phyloP scores from a whole-genome alignment of 2,888 invertebrate species.

The Byasa hedistus region DNA sequence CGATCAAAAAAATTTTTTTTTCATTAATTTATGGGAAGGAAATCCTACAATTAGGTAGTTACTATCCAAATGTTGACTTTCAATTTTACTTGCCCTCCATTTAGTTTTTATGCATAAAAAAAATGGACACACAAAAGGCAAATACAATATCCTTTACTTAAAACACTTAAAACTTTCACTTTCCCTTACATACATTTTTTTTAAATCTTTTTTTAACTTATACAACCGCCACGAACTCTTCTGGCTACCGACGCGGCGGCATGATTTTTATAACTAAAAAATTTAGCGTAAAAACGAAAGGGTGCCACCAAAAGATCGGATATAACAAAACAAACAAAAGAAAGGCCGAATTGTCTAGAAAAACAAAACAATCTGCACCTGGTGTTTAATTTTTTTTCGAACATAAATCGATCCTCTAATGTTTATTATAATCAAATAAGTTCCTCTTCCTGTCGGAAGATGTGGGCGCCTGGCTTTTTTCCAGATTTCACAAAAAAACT shows the following conservation, averaged over 20 bases:
- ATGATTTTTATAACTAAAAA: conserved; percentile 43
- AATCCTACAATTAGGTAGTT: too few relatives aligned
- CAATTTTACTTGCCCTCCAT: too few relatives aligned
- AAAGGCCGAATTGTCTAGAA: conserved; percentile 44
- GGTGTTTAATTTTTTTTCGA: conserved; percentile 60
- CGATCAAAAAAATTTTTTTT: too few relatives aligned
- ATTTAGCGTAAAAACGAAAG: conserved; percentile 49
- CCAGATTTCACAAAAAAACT: conserved; percentile 43
- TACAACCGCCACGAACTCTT: conserved; percentile 41
- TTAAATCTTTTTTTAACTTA: conserved; percentile 39
- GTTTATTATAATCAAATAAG: conserved; percentile 78
- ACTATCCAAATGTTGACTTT: too few relatives aligned
- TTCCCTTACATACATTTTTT: conserved; percentile 36
- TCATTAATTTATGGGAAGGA: too few relatives aligned
- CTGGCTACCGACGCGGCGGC: conserved; percentile 52
- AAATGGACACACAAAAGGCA: conserved; percentile 20
- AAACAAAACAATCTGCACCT: conserved; percentile 68
- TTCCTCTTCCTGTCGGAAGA: conserved; percentile 77
- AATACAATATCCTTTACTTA: conserved; percentile 31
- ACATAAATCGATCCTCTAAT: conserved; percentile 51
- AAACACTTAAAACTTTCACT: conserved; percentile 57
- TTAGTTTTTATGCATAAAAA: not conserved
- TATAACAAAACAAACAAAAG: conserved; percentile 66
- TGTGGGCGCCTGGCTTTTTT: conserved; percentile 66
- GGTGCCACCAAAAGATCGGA: conserved; percentile 53